Evolutionary conservation across 2,113 vertebrate species (phyloP).

Genomic region (Pygoscelis adeliae): DNA sequence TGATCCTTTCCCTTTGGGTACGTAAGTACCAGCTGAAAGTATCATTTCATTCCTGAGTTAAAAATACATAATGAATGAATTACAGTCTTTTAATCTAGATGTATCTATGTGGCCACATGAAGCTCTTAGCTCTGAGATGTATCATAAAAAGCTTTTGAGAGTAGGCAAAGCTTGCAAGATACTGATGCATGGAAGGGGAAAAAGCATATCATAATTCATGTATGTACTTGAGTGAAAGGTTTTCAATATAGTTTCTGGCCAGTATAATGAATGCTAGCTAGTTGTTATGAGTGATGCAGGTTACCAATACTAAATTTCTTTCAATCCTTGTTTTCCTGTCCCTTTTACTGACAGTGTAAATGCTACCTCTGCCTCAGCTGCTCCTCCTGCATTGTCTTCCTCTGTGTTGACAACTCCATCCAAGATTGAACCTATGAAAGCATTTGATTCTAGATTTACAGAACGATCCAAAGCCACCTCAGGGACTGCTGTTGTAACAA

Average conservation of each 20-base stretch:
- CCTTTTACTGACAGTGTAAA: constrained; percentile 64
- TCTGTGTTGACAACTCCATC: constrained; percentile 87
- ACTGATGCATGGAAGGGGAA: background rate
- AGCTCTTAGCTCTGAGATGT: background rate
- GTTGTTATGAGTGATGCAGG: background rate
- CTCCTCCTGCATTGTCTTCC: constrained; percentile 74
- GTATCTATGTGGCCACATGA: accelerated
- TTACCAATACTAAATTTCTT: background rate
- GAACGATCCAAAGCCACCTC: constrained; percentile 96
- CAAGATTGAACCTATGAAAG: constrained; percentile 98
- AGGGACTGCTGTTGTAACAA: constrained; percentile 81
- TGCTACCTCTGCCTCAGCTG: constrained; percentile 68
- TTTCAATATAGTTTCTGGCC: background rate
- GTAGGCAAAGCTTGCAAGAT: background rate
- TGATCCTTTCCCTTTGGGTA: background rate
- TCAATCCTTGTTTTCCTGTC: background rate
- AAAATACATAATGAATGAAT: background rate
- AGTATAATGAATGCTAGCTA: background rate
- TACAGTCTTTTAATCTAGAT: background rate
- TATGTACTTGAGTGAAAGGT: background rate
- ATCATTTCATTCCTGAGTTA: background rate
- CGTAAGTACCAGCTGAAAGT: background rate
- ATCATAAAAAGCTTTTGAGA: background rate
- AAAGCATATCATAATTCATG: background rate
- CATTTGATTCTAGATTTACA: constrained; percentile 94